These are phyloP conservation scores for cat (Felis catus) DNA, from an alignment of 2,113 vertebrate genomes.

Conservation along the genomic window DNA sequence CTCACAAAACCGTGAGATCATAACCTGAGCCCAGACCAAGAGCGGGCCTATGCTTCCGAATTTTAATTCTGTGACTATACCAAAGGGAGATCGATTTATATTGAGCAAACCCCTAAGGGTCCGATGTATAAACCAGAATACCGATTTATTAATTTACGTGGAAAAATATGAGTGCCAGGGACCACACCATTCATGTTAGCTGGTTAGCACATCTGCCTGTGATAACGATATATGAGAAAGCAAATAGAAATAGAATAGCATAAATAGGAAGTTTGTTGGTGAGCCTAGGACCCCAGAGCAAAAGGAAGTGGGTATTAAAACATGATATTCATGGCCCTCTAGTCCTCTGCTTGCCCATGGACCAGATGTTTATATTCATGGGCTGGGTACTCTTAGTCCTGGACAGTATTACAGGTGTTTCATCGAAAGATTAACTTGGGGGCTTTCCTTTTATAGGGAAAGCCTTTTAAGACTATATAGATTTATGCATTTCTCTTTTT, in stretches of 20 bases:
- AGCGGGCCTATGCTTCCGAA: neutral
- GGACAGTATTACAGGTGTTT: neutral
- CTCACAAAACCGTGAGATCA: no score
- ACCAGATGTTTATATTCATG: constrained; percentile 1
- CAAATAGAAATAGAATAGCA: neutral
- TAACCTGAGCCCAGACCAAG: no score
- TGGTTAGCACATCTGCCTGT: neutral
- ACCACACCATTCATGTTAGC: neutral
- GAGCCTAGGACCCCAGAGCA: neutral
- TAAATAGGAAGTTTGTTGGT: neutral
- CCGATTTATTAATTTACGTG: neutral
- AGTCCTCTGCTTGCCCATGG: neutral
- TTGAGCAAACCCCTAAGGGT: neutral
- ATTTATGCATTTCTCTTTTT: neutral
- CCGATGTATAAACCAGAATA: neutral
- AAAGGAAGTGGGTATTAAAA: neutral
- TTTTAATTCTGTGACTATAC: neutral
- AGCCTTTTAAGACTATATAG: neutral
- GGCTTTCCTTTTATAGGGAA: neutral
- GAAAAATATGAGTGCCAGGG: neutral
- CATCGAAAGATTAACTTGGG: neutral
- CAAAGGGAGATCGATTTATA: neutral
- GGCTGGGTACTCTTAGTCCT: neutral
- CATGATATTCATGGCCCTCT: neutral
- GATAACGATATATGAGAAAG: neutral